Base-by-base conservation (phyloP, 1,140 invertebrate genomes). In the Heliconius hewitsoni region DNA sequence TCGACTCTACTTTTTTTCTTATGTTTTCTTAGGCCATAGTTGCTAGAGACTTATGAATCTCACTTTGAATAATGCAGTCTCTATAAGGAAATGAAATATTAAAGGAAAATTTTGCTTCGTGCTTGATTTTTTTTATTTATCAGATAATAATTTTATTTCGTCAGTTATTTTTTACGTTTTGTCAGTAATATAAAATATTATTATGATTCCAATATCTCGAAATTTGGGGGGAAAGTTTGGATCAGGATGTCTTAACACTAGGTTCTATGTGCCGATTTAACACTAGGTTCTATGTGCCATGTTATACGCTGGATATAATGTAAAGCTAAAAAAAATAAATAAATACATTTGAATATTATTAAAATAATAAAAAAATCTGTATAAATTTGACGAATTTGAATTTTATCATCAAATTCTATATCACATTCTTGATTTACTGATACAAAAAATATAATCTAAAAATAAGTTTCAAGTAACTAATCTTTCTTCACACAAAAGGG, bases 1-100 rank as follows among this genome's bases (percentile, higher is more conserved):
- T 93, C 89, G 89, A 73, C 81, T 83, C 73, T 77, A 82, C 86
- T 88, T 89, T 88, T 23, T 90, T 93, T 37, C 34, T 90, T 84
- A 90, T 94, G 89, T 94, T 93, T 94, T 94, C 89, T 92, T 92
- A 92, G 89, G 91, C 81, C 81, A 82, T 72, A 42, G 23, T 16
- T 34, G 16, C 2, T 39, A 8, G 71, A 19, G 71, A 71, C 71
- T 34, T 66, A 66, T 66, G 60, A 11, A 60, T 27, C 23, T 66
- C 60, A 37, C 34, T 37, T 66, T 9, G n/a, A 8, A 9, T 57
- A 23, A 11, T 57, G 8, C 55, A 23, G 19, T 23, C 8, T 23
- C 9, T 57, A 1, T 23, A 11, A 57, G n/a, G n/a, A 57, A 23
- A 23, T 57, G n/a, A n/a, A 57, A 6, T 55, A 19, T 1, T n/a